Conservation (phyloP, 2,113 vertebrate species). For the Apodemus speciosus region DNA sequence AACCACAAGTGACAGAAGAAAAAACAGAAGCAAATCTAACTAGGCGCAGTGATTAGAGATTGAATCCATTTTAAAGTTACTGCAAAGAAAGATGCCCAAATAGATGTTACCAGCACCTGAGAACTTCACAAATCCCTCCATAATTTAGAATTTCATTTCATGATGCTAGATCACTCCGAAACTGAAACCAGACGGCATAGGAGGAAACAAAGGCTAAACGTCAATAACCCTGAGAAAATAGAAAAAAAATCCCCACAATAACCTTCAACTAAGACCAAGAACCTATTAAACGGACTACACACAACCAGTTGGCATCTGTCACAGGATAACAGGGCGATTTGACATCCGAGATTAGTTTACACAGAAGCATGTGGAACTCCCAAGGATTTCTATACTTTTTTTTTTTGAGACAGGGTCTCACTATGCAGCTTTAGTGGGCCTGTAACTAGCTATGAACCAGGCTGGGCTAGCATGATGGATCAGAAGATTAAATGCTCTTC, state of each 20-base stretch:
- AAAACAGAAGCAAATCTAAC: background rate
- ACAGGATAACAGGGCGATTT: background rate
- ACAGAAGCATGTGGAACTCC: background rate
- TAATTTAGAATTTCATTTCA: slow-evolving; percentile 21
- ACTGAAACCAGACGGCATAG: background rate
- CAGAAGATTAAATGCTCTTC: background rate
- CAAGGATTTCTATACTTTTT: background rate
- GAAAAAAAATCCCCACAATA: background rate
- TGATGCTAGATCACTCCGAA: background rate
- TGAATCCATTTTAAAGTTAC: background rate
- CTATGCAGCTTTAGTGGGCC: background rate
- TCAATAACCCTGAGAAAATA: slow-evolving; percentile 16
- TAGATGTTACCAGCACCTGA: background rate
- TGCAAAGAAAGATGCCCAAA: background rate
- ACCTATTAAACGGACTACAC: background rate
- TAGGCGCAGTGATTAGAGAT: background rate
- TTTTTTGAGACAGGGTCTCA: background rate
- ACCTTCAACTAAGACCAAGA: background rate
- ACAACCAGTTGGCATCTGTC: background rate
- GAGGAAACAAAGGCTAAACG: background rate
- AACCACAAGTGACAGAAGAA: background rate
- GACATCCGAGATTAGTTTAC: background rate
- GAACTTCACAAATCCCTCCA: background rate
- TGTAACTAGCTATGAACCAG: background rate
- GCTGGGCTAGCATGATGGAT: background rate